Base-by-base conservation (phyloP, 64 coral and sea anemone genomes). In the Dendrophyllia cribrosa region DNA sequence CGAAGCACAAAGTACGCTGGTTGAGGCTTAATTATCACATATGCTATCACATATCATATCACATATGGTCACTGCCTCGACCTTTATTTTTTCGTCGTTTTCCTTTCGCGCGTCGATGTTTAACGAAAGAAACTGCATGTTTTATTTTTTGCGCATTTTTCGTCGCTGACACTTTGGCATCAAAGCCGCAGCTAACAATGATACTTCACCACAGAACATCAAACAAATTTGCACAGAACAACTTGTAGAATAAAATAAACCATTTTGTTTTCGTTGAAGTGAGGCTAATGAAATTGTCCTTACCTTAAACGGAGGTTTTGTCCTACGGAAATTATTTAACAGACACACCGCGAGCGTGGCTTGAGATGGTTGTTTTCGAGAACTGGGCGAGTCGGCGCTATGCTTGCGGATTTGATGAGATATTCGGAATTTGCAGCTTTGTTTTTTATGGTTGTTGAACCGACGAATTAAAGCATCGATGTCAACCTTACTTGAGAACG, bases 241-340 rank as follows among this genome's bases (percentile, higher is more conserved):
- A 12, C 34, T 84, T 51, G 2, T 51, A 79, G 62, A 84, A 4
- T 48, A 84, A 47, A 68, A 51, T 16, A 24, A 84, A 23, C 44
- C 17, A 9, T 84, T 84, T 84, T 84, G 43, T 50, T 67, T 84
- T 68, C 20, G 44, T 10, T 47, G 44, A 63, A 67, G 45, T 44
- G 67, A 67, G 4, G 34, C 60, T 21, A 24, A 51, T 84, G 11
- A 84, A 84, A 80, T 84, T 51, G 6, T 51, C 17, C 80, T 84
- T 84, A 84, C 80, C 80, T 82, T 68, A 79, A 79, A 10, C 3
- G 72, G 43, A 7, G 59, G 43, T 84, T 75, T 51, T 84, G 8
- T 67, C 20, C 19, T 9, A 50, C 61, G 61, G 79, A 66, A 66
- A 64, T 43, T 44, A 9, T 58, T 58, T 78, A 78, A 15, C 52